Evolutionary conservation across 2,797 vertebrate genomes (phyloP).

Genomic region (Halcyon leucocephala): DNA sequence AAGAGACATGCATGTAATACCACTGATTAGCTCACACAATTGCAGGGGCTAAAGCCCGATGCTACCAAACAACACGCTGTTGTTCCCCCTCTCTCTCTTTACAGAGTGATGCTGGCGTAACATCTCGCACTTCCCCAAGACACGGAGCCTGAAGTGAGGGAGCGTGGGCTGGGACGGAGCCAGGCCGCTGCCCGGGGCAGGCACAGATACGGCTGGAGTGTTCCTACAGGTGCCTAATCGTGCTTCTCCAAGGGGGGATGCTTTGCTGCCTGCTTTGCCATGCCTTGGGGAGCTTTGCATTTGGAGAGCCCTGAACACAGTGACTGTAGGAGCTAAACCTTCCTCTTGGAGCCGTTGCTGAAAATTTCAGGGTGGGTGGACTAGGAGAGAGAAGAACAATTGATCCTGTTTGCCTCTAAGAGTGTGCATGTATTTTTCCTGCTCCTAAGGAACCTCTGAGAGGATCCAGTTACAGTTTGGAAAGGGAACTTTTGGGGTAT

Average conservation of each 20-base stretch:
- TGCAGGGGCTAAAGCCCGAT: background rate
- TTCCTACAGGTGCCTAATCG: conserved; percentile 1
- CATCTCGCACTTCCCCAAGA: conserved; percentile 45
- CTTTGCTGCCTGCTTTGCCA: rapidly evolving
- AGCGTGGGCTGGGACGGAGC: conserved; percentile 24
- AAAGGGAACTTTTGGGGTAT: background rate
- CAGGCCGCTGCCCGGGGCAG: background rate
- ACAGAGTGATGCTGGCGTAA: background rate
- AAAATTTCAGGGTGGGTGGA: background rate
- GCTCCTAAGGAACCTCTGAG: background rate
- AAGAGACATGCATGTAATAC: background rate
- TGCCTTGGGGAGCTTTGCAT: background rate
- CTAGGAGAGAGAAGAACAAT: background rate
- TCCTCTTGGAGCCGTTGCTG: background rate
- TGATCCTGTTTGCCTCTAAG: background rate
- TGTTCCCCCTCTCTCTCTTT: conserved; percentile 50
- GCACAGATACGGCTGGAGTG: background rate
- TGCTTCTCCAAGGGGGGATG: background rate
- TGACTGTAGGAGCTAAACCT: background rate
- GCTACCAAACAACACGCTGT: background rate
- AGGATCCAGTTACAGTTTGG: background rate
- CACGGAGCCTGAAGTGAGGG: conserved; percentile 7
- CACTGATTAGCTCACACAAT: conserved; percentile 13
- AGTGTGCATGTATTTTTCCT: background rate
- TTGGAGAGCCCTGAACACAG: background rate